These are phyloP conservation scores for Mixornis gularis DNA, from an alignment of 2,113 vertebrate species.

Conservation along the genomic window DNA sequence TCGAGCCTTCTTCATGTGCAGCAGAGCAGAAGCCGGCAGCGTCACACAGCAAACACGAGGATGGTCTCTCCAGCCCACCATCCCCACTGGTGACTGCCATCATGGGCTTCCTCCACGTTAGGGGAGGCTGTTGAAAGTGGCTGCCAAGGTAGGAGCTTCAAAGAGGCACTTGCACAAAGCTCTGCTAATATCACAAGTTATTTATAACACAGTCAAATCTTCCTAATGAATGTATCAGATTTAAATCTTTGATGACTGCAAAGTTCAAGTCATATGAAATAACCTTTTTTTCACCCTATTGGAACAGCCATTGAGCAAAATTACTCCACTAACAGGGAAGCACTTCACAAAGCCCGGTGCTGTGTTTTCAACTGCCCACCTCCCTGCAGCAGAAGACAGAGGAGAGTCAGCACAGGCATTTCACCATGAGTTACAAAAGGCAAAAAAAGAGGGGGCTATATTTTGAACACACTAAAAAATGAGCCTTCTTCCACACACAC, in stretches of 20 bases:
- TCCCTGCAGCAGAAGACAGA: neutral
- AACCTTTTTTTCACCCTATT: neutral
- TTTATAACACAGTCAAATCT: neutral
- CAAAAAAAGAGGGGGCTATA: neutral
- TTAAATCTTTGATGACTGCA: neutral
- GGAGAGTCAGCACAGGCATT: neutral
- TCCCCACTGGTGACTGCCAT: neutral
- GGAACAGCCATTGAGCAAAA: neutral
- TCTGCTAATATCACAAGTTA: neutral
- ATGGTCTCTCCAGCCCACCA: neutral
- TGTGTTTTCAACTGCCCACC: neutral
- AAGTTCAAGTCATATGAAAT: constrained; percentile 3
- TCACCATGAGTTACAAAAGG: neutral
- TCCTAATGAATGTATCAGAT: neutral
- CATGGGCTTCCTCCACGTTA: accelerated
- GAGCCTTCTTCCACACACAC: neutral
- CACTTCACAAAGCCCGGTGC: neutral
- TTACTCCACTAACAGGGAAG: neutral
- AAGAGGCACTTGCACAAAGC: neutral
- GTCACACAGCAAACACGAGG: accelerated
- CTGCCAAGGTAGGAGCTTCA: neutral
- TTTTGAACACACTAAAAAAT: neutral
- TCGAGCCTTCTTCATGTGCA: accelerated
- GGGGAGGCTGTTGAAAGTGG: accelerated
- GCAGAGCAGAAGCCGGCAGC: neutral